phyloP scores from a whole-genome alignment of 2,113 vertebrate genomes.

The Pimephales promelas region DNA sequence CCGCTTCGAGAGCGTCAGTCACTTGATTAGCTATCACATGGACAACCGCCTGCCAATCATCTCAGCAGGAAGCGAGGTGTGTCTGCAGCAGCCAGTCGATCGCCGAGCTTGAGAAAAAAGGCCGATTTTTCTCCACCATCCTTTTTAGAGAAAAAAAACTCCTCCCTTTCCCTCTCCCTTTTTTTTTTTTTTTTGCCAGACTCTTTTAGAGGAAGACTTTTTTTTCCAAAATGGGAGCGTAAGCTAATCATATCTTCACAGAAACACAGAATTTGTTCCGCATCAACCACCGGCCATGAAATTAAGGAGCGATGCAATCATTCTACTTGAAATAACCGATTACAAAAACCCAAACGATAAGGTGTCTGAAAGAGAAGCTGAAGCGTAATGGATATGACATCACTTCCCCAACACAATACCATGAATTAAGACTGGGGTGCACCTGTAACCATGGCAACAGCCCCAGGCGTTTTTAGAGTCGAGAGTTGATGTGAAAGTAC shows the following conservation, averaged over 20 bases:
- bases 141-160: background rate
- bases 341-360: conserved; percentile 28
- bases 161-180: conserved; percentile 26
- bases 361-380: conserved; percentile 11
- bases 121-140: conserved; percentile 8
- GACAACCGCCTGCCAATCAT: conserved; percentile 98
- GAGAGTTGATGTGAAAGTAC: background rate
- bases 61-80: conserved; percentile 95
- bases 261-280: conserved; percentile 7
- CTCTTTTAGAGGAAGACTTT: conserved; percentile 17
- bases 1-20: conserved; percentile 94
- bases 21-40: conserved; percentile 98
- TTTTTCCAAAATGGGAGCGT: conserved; percentile 12
- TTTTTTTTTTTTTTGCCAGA: conserved; percentile 32
- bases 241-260: conserved; percentile 30
- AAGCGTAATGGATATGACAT: conserved; percentile 16
- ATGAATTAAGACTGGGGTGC: background rate
- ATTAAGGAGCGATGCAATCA: conserved; percentile 42
- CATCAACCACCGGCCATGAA: conserved; percentile 2
- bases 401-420: conserved; percentile 14
- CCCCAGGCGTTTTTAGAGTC: conserved; percentile 16
- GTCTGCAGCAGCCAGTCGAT: conserved; percentile 94
- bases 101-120: conserved; percentile 79
- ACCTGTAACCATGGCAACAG: conserved; percentile 32
- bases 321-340: conserved; percentile 22